Evolutionary conservation across 2,797 vertebrate genomes (phyloP).

Genomic region (Pangasius krempfi): DNA sequence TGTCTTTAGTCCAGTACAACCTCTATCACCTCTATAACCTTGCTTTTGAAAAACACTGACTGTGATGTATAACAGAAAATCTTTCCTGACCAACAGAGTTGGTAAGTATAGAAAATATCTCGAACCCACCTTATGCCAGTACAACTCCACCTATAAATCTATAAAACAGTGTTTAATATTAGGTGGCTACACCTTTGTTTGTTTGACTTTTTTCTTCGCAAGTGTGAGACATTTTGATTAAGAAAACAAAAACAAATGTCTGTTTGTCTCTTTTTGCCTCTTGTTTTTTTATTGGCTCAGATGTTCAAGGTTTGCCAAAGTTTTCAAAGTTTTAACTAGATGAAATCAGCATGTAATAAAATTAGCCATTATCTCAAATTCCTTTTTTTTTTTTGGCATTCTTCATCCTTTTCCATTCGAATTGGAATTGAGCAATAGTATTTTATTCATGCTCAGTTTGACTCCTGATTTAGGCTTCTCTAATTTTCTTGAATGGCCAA

Average conservation of each 20-base stretch:
- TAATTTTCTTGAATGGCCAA: not conserved
- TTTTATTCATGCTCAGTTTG: not conserved
- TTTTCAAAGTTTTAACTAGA: not conserved
- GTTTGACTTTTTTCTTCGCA: not conserved
- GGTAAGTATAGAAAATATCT: not conserved
- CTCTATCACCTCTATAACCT: not conserved
- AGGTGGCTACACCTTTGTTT: too few species aligned
- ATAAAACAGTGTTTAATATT: too few species aligned
- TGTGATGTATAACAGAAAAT: not conserved
- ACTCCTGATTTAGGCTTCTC: not conserved
- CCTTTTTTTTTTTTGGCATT: not conserved
- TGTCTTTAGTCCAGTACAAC: not conserved
- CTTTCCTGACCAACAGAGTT: not conserved
- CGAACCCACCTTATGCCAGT: not conserved
- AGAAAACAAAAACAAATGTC: too few species aligned
- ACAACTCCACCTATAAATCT: not conserved
- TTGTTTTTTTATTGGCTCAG: too few species aligned
- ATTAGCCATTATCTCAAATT: not conserved
- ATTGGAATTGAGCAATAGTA: not conserved
- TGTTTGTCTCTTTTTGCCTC: too few species aligned
- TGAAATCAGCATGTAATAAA: not conserved
- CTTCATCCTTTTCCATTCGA: not conserved
- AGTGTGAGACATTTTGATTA: not conserved
- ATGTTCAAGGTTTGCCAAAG: not conserved
- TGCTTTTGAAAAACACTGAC: not conserved